Evolutionary conservation across 2,888 invertebrate genomes (phyloP).

Genomic region (Drosophila hamatofila): DNA sequence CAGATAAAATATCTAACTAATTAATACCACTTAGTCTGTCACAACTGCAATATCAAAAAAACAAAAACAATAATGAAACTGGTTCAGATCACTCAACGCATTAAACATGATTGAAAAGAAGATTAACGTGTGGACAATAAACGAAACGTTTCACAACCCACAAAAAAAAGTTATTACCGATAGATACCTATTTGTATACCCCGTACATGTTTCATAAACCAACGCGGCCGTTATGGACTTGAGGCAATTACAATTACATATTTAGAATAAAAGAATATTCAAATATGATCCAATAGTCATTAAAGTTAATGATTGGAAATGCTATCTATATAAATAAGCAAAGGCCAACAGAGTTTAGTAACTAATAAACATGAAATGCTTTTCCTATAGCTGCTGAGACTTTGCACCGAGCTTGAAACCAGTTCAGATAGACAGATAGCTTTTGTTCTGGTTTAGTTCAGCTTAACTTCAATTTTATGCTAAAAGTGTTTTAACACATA

Average conservation of each 20-base stretch:
- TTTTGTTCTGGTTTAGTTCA: not conserved
- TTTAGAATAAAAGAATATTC: not conserved
- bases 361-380: not conserved
- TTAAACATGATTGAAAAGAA: slow-evolving; percentile 36
- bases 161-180: slow-evolving; percentile 24
- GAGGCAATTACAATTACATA: not conserved
- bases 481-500: not conserved
- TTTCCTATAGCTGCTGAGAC: not conserved
- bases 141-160: slow-evolving; percentile 23
- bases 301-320: not conserved
- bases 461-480: not conserved
- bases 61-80: slow-evolving; percentile 25
- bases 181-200: slow-evolving; percentile 49
- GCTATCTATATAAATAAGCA: not conserved
- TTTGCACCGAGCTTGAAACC: not conserved
- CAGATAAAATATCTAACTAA: slow-evolving; percentile 36
- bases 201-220: slow-evolving; percentile 2
- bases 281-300: too few species aligned
- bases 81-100: slow-evolving; percentile 34
- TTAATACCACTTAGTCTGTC: slow-evolving; percentile 27
- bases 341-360: not conserved
- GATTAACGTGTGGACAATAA: slow-evolving; percentile 54
- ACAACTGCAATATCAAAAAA: slow-evolving; percentile 16
- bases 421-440: not conserved
- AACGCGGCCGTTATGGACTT: not conserved